Base-by-base conservation (phyloP, 2,113 vertebrate species). In the Carlito syrichta region DNA sequence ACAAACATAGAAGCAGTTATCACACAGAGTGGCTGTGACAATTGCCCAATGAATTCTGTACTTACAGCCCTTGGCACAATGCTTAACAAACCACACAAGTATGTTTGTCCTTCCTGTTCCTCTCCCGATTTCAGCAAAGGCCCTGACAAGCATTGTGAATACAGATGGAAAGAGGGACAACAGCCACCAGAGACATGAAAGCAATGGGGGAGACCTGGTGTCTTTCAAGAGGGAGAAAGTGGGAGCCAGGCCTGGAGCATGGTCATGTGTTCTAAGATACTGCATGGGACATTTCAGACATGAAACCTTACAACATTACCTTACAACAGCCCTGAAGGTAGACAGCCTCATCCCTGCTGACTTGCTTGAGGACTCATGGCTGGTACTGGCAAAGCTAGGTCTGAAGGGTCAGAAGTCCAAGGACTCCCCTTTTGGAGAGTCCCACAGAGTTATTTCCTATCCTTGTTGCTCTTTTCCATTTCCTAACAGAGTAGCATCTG, bases 251-350 rank as follows among this genome's bases (percentile, higher is more conserved):
- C 58, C 48, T 23, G 13, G 45, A 69, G 35, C 23, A 43, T 5
- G 1, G 17, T 54, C 40, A 20, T 7, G 13, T 43, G 25, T 12
- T 10, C 0, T 38, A 17, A 17, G 14, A 38, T 12, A 12, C 10
- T 0, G 0, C 3, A 45, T 14, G 5, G 58, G 30, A 58, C 45
- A 54, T 2, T 13, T 50, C 32, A 38, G 35, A n/a, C 14, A 4
- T 9, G 20, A 48, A 50, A 60, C 58, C 54, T 86, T n/a, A 76
- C 10, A 20, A 54, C 8, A 9, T 48, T 71, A 62, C 12, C 63
- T 11, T n/a, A 60, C 6, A 2, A 63, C 30, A n/a, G 38, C 32
- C 52, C 10, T 30, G n/a, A 58, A 52, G 35, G n/a, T 30, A 66
- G 25, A 16, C 56, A 68, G 6, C 38, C 32, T 48, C 6, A 52